A percentile compares a stretch with the other conserved stretches of the same genome.
Conservation (phyloP, 1,140 invertebrate genomes). For the Temnothorax longispinosus region DNA sequence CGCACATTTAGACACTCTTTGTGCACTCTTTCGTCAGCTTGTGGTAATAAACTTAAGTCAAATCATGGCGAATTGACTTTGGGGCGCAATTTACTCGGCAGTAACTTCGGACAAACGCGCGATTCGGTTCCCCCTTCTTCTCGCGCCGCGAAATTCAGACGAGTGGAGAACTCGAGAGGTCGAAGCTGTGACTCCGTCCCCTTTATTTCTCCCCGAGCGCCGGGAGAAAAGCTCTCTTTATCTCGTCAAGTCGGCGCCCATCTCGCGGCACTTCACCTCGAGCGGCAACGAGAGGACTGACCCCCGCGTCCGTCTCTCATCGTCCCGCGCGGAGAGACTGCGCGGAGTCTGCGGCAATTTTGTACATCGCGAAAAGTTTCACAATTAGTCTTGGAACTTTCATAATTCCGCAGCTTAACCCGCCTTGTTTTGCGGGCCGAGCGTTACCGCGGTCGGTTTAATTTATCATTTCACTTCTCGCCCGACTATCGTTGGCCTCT, state of each 20-base stretch:
- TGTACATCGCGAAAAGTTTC: constrained; percentile 81
- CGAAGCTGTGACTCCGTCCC: constrained; percentile 41
- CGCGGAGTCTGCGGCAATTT: constrained; percentile 75
- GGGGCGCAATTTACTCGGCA: constrained; percentile 15
- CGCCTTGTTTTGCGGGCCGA: constrained; percentile 79
- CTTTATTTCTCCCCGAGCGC: constrained; percentile 1
- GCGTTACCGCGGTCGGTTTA: constrained; percentile 75
- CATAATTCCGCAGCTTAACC: constrained; percentile 81
- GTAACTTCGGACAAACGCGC: constrained; percentile 51
- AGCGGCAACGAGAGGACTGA: constrained; percentile 38
- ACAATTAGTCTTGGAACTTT: constrained; percentile 84
- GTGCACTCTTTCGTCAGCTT: background rate
- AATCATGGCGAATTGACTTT: constrained; percentile 39
- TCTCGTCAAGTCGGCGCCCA: constrained; percentile 58
- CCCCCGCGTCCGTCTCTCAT: constrained; percentile 18
- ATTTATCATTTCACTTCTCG: constrained; percentile 79
- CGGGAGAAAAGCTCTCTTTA: constrained; percentile 52
- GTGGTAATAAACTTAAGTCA: constrained; percentile 34
- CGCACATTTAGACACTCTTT: background rate
- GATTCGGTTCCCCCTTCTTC: constrained; percentile 10
- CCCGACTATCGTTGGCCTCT: constrained; percentile 23
- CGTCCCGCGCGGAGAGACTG: constrained; percentile 13
- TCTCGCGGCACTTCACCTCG: constrained; percentile 15
- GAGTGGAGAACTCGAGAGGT: constrained; percentile 21
- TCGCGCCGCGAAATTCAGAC: background rate